Evolutionary conservation across 2,113 vertebrate species (phyloP), one percentile per base, ranked within the genome.

Genomic region (Melanotaenia duboulayi): DNA sequence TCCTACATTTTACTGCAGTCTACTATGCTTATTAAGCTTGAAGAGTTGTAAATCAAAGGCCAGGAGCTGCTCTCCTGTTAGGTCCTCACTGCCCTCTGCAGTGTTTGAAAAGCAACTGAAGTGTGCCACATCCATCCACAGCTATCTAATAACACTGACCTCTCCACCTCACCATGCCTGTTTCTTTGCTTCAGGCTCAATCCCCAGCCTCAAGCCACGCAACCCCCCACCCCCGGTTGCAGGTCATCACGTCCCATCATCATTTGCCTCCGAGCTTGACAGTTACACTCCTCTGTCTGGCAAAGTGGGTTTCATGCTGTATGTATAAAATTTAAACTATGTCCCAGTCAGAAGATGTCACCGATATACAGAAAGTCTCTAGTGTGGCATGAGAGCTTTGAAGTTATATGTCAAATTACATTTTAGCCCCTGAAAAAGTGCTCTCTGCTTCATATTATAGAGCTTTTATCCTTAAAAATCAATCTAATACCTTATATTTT

Each of bases 1-100:
- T 44, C 25, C 44, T 35, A 65, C 19, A 58, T 73, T 65, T 74
- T 64, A 19, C 25, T 20, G 54, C 39, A 48, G 63, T 58, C 42
- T 12, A n/a, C 20, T 52, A 17, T 75, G 69, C 83, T 84, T 85
- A 59, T 78, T 75, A 46, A 62, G 63, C 66, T 42, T 57, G 65
- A 70, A 62, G 69, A 19, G 49, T 63, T 83, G 87, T 90, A 86
- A 87, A 73, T 86, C 90, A 85, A 20, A 20, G 60, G 22, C 54
- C 63, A n/a, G 44, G 7, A 24, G 32, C 54, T 28, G 32, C 44
- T 80, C 78, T 71, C 73, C 65, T 25, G 56, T 11, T 58, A 57
- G 20, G 46, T 74, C 46, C 68, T 61, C 22, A 0, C 63, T 71
- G 84, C 71, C 81, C 78, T 86, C 64, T 54, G 70, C 70, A 44